Evolutionary conservation across 23 tunicate genomes (phyloP).

Genomic region (Corella eumyota): DNA sequence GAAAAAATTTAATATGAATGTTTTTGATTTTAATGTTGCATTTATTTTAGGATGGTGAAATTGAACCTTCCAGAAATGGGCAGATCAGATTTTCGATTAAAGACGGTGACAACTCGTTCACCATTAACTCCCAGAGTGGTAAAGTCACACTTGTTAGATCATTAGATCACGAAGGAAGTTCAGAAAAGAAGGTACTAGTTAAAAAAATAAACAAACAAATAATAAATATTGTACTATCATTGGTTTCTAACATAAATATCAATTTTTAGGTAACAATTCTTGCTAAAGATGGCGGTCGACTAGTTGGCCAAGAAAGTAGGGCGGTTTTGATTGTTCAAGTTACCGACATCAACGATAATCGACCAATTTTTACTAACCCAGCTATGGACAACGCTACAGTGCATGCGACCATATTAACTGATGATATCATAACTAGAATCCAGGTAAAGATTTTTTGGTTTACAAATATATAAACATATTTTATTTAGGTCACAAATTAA

Average conservation of each 20-base stretch:
- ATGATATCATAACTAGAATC: slow-evolving; percentile 14
- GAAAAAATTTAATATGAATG: neutral
- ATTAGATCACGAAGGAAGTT: slow-evolving; percentile 39
- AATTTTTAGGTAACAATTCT: slow-evolving; percentile 33
- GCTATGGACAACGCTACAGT: slow-evolving; percentile 34
- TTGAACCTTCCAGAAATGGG: slow-evolving; percentile 50
- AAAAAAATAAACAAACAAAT: neutral
- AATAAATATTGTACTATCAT: too few species aligned
- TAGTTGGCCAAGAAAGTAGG: neutral
- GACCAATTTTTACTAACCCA: slow-evolving; percentile 51
- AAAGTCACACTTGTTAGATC: slow-evolving; percentile 35
- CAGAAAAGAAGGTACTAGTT: slow-evolving; percentile 32
- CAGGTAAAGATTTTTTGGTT: slow-evolving; percentile 6
- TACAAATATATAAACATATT: neutral
- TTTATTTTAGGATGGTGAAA: slow-evolving; percentile 10
- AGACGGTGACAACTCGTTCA: slow-evolving; percentile 14
- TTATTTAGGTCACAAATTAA: neutral
- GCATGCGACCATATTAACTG: slow-evolving; percentile 29
- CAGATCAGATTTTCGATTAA: slow-evolving; percentile 26
- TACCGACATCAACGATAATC: slow-evolving; percentile 61
- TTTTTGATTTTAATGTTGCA: neutral
- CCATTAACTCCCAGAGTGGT: slow-evolving; percentile 35
- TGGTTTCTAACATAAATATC: too few species aligned
- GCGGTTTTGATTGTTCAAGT: slow-evolving; percentile 22
- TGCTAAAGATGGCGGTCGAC: slow-evolving; percentile 49